phyloP scores from a whole-genome alignment of 2,113 vertebrate species.

The Nannobrachium achirus region DNA sequence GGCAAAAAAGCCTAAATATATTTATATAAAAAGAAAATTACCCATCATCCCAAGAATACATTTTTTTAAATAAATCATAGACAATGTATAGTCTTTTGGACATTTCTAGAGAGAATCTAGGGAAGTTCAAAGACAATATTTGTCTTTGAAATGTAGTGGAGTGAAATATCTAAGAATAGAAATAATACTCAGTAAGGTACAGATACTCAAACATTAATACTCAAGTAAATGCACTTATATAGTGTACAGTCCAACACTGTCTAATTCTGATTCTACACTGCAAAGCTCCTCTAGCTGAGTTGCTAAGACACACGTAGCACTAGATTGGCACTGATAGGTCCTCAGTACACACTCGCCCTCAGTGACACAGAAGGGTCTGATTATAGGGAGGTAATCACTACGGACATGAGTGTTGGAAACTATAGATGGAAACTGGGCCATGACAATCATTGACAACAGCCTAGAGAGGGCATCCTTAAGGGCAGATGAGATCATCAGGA shows the following conservation, averaged over 20 bases:
- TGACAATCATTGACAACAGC: not conserved
- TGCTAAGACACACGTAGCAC: conserved; percentile 6
- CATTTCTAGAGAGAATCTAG: too few species aligned
- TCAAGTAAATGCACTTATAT: too few species aligned
- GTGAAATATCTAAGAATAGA: too few species aligned
- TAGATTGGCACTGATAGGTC: conserved; percentile 17
- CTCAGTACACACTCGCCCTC: not conserved
- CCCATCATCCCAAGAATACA: too few species aligned
- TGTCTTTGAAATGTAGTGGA: too few species aligned
- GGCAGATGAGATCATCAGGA: conserved; percentile 27
- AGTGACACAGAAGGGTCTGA: conserved; percentile 3
- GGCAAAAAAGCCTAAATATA: too few species aligned
- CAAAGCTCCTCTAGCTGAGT: not conserved
- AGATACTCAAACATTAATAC: too few species aligned
- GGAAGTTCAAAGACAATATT: too few species aligned
- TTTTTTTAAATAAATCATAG: too few species aligned
- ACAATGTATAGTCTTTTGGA: too few species aligned
- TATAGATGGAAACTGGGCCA: not conserved
- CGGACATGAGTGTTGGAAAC: conserved; percentile 7
- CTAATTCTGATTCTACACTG: not conserved
- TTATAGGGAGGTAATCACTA: conserved; percentile 1
- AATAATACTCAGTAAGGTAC: too few species aligned
- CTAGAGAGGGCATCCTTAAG: conserved; percentile 22
- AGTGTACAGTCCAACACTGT: not conserved
- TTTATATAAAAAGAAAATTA: too few species aligned